A percentile compares a stretch with the other conserved stretches of the same genome.
phyloP scores from a whole-genome alignment of 2,797 vertebrate genomes.

The Hydrophis major region DNA sequence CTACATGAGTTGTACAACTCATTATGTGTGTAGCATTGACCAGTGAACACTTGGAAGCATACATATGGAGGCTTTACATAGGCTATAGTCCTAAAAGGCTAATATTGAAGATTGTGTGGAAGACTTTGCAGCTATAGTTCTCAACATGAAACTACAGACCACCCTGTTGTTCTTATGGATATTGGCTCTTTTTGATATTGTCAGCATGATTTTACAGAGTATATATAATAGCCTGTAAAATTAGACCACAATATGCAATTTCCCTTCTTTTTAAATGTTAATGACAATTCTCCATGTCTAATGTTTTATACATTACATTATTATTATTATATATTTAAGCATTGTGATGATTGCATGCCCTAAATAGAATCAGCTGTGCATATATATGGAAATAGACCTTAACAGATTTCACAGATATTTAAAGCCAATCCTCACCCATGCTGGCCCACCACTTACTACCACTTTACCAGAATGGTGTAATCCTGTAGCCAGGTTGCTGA shows the following conservation, averaged over 20 bases:
- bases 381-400: conserved; percentile 55
- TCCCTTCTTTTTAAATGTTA: not conserved
- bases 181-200: not conserved
- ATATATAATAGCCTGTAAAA: not conserved
- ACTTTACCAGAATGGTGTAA: conserved; percentile 77
- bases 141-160: not conserved
- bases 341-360: not conserved
- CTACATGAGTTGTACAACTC: not conserved
- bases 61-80: not conserved
- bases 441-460: conserved; percentile 76
- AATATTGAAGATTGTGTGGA: not conserved
- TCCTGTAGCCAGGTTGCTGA: conserved; percentile 73
- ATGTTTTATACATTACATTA: conserved; percentile 10
- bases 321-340: not conserved
- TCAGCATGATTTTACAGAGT: not conserved
- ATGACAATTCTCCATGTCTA: fast-evolving
- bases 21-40: not conserved
- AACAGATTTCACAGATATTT: conserved; percentile 75
- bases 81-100: not conserved
- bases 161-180: not conserved
- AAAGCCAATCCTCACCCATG: conserved; percentile 79
- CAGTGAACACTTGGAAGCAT: not conserved
- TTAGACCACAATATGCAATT: not conserved
- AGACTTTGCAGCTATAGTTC: not conserved
- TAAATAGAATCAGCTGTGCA: not conserved